Evolutionary conservation across 30 jellyfish, hydroid and myxozoan species (phyloP), one percentile per base, ranked within the genome.

Genomic region (Aurelia coerulea): DNA sequence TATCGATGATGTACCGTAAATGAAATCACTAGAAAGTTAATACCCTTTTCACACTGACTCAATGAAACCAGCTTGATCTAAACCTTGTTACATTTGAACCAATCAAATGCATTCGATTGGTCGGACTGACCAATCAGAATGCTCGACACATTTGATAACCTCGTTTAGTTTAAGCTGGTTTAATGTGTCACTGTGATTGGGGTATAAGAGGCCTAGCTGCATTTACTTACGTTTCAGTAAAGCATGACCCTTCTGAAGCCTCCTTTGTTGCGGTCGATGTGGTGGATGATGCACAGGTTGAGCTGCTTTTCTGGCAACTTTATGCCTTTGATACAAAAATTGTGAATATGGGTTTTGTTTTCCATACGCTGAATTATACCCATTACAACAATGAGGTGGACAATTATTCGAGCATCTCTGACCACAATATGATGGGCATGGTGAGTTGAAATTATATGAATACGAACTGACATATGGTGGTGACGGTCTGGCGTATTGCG

Each of bases 331-430:
- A 71, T 73, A 84, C 32, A 85, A 78, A 60, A 70, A 83, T 18
- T 83, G 92, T 2, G 32, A 17, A 32, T 33, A 77, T 7, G 81
- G 50, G 15, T 74, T 77, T 23, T 51, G 81, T 58, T 84, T 52
- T 60, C 76, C 84, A 42, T 73, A 73, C 23, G 72, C 6, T 29
- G 72, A 23, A 23, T 62, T 71, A 62, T 84, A 84, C 4, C 87
- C 84, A 54, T 37, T 84, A 81, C 93, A 84, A 74, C 93, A 84
- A 68, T 84, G 93, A 2, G 93, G 93, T 5, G 93, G 93, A 74
- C 93, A 84, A 9, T 56, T 71, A 35, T 29, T 15, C 11, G 80
- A 54, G 49, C 93, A 84, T 34, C 76, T 74, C 56, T 73, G 86
- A 7, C 33, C 16, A 74, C 93, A 84, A 42, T 17, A 62, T 3